Conservation (phyloP, 2,113 vertebrate genomes). For the Telmatochromis brachygnathus region DNA sequence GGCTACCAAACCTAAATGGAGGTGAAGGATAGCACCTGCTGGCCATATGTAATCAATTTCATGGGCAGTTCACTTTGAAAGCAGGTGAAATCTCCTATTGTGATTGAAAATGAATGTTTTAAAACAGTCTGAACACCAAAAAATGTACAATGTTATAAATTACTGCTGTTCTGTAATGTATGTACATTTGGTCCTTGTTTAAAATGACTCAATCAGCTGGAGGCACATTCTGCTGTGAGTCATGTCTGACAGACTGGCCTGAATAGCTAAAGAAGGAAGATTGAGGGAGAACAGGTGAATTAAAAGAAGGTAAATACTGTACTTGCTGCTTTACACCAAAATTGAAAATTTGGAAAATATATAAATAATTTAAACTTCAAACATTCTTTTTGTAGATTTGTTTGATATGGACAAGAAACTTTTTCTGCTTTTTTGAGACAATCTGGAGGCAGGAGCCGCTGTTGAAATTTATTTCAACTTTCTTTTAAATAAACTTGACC, state of each 20-base stretch:
- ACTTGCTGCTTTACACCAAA: not conserved
- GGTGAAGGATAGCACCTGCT: not conserved
- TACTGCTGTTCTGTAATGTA: not conserved
- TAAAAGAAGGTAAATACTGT: not conserved
- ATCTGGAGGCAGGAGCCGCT: not conserved
- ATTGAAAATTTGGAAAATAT: not conserved
- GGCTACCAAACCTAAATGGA: not conserved
- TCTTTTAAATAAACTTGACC: not conserved
- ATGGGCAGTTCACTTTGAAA: not conserved
- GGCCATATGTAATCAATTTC: not conserved
- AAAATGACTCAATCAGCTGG: not conserved
- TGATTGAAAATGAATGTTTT: not conserved
- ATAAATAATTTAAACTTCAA: not conserved
- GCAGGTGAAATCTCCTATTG: not conserved
- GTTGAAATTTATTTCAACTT: not conserved
- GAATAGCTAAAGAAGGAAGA: not conserved
- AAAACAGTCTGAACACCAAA: not conserved
- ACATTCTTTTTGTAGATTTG: not conserved
- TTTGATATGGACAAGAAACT: not conserved
- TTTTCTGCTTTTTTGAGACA: not conserved
- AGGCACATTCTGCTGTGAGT: not conserved
- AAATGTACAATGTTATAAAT: not conserved
- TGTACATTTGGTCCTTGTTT: not conserved
- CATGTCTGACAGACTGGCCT: not conserved
- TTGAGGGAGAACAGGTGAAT: not conserved